Evolutionary conservation across 2,113 vertebrate species (phyloP).

Genomic region (Apaloderma vittatum): DNA sequence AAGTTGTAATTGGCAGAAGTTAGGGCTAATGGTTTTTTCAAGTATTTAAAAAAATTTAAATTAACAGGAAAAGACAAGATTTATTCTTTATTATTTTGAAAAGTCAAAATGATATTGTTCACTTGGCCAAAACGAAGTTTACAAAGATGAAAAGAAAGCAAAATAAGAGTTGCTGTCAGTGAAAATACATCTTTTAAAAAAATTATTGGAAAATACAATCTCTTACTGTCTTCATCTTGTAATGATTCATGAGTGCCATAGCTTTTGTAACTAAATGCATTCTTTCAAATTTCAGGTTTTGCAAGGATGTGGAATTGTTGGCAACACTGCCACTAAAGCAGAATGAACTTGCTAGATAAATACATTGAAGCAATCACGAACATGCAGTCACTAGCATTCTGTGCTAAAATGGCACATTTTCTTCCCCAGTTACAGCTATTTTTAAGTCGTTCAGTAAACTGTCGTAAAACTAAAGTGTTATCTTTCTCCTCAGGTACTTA

Average conservation of each 20-base stretch:
- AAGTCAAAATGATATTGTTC: not conserved
- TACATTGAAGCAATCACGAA: not conserved
- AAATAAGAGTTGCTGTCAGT: not conserved
- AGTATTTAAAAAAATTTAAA: not conserved
- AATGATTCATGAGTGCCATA: not conserved
- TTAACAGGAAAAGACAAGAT: not conserved
- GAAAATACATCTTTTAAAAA: not conserved
- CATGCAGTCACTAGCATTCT: not conserved
- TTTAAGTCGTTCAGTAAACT: not conserved
- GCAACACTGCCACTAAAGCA: not conserved
- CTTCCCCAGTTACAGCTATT: not conserved
- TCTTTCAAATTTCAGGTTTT: not conserved
- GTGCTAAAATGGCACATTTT: not conserved
- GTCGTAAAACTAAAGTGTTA: not conserved
- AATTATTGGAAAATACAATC: not conserved
- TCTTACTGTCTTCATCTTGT: not conserved
- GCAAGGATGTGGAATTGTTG: not conserved
- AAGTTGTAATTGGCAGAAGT: not conserved
- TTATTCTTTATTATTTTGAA: not conserved
- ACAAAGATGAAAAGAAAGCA: not conserved
- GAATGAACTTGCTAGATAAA: not conserved
- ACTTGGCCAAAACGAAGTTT: not conserved
- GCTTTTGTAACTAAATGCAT: not conserved
- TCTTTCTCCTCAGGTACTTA: constrained; percentile 80
- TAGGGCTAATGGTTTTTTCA: not conserved